phyloP scores from a whole-genome alignment of 2,888 invertebrate species.

The Mythimna loreyi region DNA sequence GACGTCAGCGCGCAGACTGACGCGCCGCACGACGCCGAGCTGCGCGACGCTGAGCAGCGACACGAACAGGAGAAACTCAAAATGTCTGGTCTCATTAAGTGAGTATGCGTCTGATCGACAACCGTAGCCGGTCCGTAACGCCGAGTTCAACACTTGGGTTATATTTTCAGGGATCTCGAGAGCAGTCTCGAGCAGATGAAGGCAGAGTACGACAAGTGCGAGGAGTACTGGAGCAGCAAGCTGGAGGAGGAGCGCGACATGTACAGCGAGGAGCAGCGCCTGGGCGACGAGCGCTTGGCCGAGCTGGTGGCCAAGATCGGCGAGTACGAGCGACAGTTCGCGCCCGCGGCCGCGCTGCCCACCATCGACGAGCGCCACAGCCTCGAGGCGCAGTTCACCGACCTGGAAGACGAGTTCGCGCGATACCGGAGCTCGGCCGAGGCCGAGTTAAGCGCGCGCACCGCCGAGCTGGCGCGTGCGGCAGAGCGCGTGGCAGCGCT shows the following conservation, averaged over 20 bases:
- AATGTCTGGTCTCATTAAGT: conserved; percentile 76
- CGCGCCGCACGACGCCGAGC: conserved; percentile 10
- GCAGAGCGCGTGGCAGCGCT: conserved; percentile 44
- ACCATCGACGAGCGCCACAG: conserved; percentile 93
- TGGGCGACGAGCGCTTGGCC: conserved; percentile 94
- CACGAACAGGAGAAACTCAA: conserved; percentile 78
- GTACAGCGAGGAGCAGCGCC: conserved; percentile 94
- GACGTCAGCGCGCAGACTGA: conserved; percentile 52
- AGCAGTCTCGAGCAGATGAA: conserved; percentile 94
- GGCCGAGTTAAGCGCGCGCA: conserved; percentile 76
- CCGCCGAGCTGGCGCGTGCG: conserved; percentile 50
- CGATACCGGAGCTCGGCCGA: conserved; percentile 60
- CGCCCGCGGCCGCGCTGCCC: conserved; percentile 87
- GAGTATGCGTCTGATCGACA: conserved; percentile 55
- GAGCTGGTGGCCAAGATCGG: conserved; percentile 94
- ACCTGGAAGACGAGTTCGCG: conserved; percentile 65
- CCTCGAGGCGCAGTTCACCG: conserved; percentile 89
- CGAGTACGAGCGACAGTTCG: conserved; percentile 95
- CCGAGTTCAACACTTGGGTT: neutral
- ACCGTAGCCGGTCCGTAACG: neutral
- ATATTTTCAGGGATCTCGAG: conserved; percentile 92
- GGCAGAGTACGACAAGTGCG: conserved; percentile 95
- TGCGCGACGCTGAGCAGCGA: conserved; percentile 15
- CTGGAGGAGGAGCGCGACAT: conserved; percentile 94
- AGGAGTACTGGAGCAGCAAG: conserved; percentile 96